These are phyloP conservation scores for Sphaerodactylus townsendi DNA, from an alignment of 2,113 vertebrate species.

Conservation along the genomic window DNA sequence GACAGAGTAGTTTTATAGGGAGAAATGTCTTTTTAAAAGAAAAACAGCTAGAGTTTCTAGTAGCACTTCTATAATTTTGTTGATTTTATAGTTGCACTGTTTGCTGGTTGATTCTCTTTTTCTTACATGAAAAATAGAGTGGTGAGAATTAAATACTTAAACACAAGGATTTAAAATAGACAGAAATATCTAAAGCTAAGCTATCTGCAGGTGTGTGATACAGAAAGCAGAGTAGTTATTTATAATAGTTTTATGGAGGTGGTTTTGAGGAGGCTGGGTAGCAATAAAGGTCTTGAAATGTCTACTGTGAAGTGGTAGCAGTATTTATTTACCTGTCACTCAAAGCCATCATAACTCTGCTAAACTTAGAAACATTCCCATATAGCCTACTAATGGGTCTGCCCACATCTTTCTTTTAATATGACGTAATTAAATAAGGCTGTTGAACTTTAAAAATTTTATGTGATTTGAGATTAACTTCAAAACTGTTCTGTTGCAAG, in stretches of 20 bases:
- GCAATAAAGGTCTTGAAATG: slow-evolving; percentile 37
- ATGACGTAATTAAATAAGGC: slow-evolving; percentile 31
- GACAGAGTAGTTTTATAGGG: slow-evolving; percentile 8
- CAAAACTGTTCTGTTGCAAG: background rate
- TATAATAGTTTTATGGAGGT: slow-evolving; percentile 48
- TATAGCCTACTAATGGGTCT: slow-evolving; percentile 27
- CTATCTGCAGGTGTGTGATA: slow-evolving; percentile 47
- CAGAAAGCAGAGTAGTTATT: slow-evolving; percentile 47
- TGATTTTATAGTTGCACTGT: slow-evolving; percentile 45
- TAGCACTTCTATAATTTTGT: slow-evolving; percentile 5
- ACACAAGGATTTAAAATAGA: slow-evolving; percentile 47
- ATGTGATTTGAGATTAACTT: background rate
- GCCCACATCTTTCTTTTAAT: slow-evolving; percentile 35
- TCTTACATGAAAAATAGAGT: slow-evolving; percentile 24
- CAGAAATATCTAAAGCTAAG: slow-evolving; percentile 45
- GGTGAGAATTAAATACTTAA: slow-evolving; percentile 31
- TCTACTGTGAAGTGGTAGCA: slow-evolving; percentile 35
- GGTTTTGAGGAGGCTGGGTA: slow-evolving; percentile 34
- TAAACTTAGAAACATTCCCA: slow-evolving; percentile 20
- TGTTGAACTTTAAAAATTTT: slow-evolving; percentile 3
- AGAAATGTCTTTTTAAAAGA: background rate
- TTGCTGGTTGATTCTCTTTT: slow-evolving; percentile 33
- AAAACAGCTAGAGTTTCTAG: slow-evolving; percentile 22
- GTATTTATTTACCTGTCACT: slow-evolving; percentile 45
- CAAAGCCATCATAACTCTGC: slow-evolving; percentile 17